Evolutionary conservation across 2,888 invertebrate genomes (phyloP).

Genomic region (Stramonita haemastoma): DNA sequence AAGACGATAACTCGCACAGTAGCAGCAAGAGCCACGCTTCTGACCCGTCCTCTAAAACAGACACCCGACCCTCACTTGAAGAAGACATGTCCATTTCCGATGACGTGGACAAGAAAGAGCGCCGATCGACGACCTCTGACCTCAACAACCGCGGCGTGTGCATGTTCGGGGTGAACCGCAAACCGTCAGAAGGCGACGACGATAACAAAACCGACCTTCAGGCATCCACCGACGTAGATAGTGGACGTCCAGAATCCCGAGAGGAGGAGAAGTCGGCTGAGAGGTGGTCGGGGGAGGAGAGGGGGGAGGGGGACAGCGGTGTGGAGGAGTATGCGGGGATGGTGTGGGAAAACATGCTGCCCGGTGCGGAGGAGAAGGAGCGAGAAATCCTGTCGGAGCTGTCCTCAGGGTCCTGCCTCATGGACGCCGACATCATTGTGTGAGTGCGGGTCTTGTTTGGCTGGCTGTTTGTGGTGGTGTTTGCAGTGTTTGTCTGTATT

Average conservation of each 20-base stretch:
- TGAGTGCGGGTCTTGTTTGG: slow-evolving; percentile 20
- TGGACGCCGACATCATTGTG: slow-evolving; percentile 51
- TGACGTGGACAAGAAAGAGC: not conserved
- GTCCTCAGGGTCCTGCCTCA: slow-evolving; percentile 46
- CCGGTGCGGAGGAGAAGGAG: slow-evolving; percentile 38
- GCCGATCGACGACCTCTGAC: not conserved
- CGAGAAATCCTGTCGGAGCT: slow-evolving; percentile 44
- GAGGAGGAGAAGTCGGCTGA: not conserved
- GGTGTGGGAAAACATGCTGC: slow-evolving; percentile 35
- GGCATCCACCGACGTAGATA: not conserved
- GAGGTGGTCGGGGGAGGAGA: not conserved
- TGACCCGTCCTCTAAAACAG: not conserved
- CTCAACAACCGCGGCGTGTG: not conserved
- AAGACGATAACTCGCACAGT: not conserved
- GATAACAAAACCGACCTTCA: not conserved
- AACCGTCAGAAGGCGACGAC: not conserved
- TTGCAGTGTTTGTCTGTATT: not conserved
- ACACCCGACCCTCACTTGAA: not conserved
- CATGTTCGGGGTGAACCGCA: not conserved
- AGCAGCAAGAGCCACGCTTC: not conserved
- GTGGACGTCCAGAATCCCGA: not conserved
- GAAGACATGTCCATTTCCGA: slow-evolving; percentile 23
- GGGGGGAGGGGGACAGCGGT: not conserved
- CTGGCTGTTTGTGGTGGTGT: not conserved
- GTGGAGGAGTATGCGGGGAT: slow-evolving; percentile 2